These are phyloP conservation scores for Yasuhikotakia modesta DNA, from an alignment of 2,797 vertebrate genomes.

Conservation along the genomic window DNA sequence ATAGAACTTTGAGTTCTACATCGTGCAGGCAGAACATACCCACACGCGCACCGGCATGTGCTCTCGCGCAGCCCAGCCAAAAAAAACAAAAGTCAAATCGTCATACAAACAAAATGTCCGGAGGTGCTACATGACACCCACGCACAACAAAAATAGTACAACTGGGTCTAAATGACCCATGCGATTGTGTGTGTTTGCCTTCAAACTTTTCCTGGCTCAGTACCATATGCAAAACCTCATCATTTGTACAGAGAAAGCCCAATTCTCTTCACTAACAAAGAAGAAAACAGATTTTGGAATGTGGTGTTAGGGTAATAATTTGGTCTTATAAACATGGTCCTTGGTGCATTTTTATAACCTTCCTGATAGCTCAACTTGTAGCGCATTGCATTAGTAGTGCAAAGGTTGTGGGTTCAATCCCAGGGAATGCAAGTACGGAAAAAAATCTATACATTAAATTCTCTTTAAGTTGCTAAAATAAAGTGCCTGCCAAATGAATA, in stretches of 20 bases:
- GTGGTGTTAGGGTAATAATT: not conserved
- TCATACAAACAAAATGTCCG: constrained; percentile 36
- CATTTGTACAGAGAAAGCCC: not conserved
- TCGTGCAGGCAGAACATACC: constrained; percentile 28
- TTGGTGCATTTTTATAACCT: too few relatives aligned
- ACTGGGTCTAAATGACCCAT: constrained; percentile 53
- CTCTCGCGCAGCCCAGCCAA: constrained; percentile 43
- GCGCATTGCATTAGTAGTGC: too few relatives aligned
- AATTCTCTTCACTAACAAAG: not conserved
- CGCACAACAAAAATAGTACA: constrained; percentile 51
- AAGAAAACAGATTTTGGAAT: not conserved
- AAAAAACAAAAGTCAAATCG: constrained; percentile 49
- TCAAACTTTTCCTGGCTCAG: constrained; percentile 29
- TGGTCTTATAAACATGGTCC: not conserved
- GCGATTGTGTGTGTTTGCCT: constrained; percentile 32
- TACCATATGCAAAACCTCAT: constrained; percentile 8
- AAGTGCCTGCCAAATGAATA: too few relatives aligned
- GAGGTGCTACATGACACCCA: constrained; percentile 37
- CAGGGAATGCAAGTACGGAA: too few relatives aligned
- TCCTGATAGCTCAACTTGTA: too few relatives aligned
- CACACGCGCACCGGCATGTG: constrained; percentile 18
- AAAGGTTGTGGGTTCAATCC: too few relatives aligned
- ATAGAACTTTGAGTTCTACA: constrained; percentile 45
- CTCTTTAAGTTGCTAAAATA: too few relatives aligned
- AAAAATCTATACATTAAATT: too few relatives aligned